These are phyloP conservation scores for Synanthedon andrenaeformis DNA, from an alignment of 2,888 invertebrate genomes.

Conservation along the genomic window DNA sequence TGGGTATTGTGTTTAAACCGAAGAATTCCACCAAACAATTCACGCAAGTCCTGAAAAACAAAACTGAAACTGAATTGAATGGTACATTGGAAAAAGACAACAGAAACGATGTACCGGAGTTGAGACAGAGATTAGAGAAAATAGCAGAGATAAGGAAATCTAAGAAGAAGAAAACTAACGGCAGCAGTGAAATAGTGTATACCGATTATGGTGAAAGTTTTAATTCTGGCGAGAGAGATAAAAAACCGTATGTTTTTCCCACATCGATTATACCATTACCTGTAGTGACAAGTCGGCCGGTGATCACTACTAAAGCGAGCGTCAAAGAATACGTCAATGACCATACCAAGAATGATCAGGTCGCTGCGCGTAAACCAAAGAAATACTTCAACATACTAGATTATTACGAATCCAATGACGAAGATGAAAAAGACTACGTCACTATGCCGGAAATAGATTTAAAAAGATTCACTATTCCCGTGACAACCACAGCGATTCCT, in stretches of 20 bases:
- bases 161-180: conserved; percentile 45
- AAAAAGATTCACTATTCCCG: conserved; percentile 30
- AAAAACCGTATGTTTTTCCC: conserved; percentile 13
- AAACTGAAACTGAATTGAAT: conserved; percentile 47
- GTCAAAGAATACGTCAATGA: not conserved
- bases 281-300: too few species aligned
- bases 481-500: not conserved
- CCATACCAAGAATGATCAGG: not conserved
- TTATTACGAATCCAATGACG: conserved; percentile 44
- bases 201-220: conserved; percentile 35
- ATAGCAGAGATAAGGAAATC: conserved; percentile 52
- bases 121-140: conserved; percentile 50
- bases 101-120: conserved; percentile 38
- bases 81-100: conserved; percentile 31
- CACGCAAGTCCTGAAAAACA: conserved; percentile 55
- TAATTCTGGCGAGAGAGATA: conserved; percentile 14
- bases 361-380: conserved; percentile 20
- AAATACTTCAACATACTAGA: conserved; percentile 32
- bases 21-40: conserved; percentile 58
- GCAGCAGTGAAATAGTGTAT: conserved; percentile 36
- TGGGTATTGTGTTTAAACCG: conserved; percentile 61
- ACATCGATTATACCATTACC: conserved; percentile 5
- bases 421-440: conserved; percentile 37
- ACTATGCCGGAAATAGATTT: conserved; percentile 44
- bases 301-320: not conserved